Evolutionary conservation across 2,113 vertebrate species (phyloP), one percentile per base, ranked within the genome.

Genomic region (Malurus cyaneus): DNA sequence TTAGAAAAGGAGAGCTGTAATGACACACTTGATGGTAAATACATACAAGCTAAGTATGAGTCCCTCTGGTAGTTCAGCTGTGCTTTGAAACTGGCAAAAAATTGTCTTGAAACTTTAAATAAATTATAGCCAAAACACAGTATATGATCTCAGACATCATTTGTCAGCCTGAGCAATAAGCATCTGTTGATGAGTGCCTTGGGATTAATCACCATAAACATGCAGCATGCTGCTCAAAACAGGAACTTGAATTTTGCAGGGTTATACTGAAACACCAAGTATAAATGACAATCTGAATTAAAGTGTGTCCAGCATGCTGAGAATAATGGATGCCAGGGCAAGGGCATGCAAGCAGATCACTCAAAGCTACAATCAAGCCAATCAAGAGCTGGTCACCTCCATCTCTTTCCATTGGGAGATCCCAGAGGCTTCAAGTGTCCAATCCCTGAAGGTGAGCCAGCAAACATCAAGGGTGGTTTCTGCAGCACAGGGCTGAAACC

Each of bases 31-130:
- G 24, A 41, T 28, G 60, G 49, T 67, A 74, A 86, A 78, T 47
- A 79, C 2, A 61, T 34, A 26, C 65, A 89, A 57, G 14, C 4
- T 56, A 76, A 74, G 23, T 36, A 50, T 11, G 34, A 77, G 8
- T 42, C 20, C 11, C 49, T 91, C 29, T 89, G 62, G 50, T 61
- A 83, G 32, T 62, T 88, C 34, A 85, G 32, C 29, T 77, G 29
- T n/a, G 18, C 42, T 86, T 89, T 80, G 34, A 91, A 89, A 73
- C 42, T 61, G 71, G 66, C 39, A 88, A 92, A 90, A 95, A 67
- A 8, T 13, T 36, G 7, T 60, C 69, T 88, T 62, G 46, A 76
- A 49, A 64, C 29, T 87, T 79, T 6, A 79, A 91, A 78, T 70
- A 52, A 64, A 20, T 9, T 44, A 24, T 70, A 80, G 59, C 69